Evolutionary conservation across 2,888 invertebrate species (phyloP).

Genomic region (Ypsolopha scabrella): DNA sequence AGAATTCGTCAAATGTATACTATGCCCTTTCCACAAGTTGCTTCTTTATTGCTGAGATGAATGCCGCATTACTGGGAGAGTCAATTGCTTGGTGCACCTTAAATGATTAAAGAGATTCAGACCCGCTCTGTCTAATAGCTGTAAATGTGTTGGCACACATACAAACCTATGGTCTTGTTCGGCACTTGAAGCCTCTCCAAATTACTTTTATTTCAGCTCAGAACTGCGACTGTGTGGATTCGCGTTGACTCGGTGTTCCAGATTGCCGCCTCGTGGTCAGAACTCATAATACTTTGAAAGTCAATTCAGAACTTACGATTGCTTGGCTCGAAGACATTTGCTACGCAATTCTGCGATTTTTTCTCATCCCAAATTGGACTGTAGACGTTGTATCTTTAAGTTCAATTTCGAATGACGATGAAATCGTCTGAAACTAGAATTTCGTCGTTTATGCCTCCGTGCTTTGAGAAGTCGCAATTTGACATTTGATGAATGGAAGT

Average conservation of each 20-base stretch:
- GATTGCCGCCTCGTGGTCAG: slow-evolving; percentile 19
- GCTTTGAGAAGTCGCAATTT: background rate
- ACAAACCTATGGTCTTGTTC: slow-evolving; percentile 32
- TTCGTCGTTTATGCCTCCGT: background rate
- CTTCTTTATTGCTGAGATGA: too few relatives aligned
- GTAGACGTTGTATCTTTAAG: background rate
- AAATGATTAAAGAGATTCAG: too few relatives aligned
- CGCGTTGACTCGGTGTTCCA: slow-evolving; percentile 20
- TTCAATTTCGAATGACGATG: background rate
- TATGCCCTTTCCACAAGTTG: background rate
- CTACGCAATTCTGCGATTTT: background rate
- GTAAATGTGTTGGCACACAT: too few relatives aligned
- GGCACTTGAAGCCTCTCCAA: slow-evolving; percentile 41
- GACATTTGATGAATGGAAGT: background rate
- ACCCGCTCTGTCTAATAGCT: too few relatives aligned
- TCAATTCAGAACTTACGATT: background rate
- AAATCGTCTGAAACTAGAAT: background rate
- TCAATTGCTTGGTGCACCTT: too few relatives aligned
- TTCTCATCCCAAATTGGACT: background rate
- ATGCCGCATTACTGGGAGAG: too few relatives aligned
- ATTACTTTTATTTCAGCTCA: slow-evolving; percentile 62
- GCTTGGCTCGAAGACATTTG: background rate
- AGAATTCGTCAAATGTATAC: too few relatives aligned
- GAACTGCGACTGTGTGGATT: slow-evolving; percentile 28
- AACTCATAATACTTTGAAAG: background rate